These are phyloP conservation scores for Dunckerocampus dactyliophorus DNA, from an alignment of 2,113 vertebrate genomes.

Conservation along the genomic window DNA sequence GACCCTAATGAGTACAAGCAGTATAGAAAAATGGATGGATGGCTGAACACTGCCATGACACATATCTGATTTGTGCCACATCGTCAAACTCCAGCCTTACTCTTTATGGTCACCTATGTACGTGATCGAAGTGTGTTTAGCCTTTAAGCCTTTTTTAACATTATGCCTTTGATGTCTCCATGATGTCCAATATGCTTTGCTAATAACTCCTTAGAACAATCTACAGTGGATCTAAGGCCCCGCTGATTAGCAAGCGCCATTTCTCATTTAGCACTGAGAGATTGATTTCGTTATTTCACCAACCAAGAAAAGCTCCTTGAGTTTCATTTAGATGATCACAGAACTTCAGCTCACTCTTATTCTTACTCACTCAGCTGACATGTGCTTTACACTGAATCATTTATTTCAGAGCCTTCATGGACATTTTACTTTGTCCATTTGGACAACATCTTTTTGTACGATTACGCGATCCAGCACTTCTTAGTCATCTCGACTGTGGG, in stretches of 20 bases:
- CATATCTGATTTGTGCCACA: too few species aligned
- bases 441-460: background rate
- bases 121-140: background rate
- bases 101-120: background rate
- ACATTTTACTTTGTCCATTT: too few species aligned
- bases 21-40: too few species aligned
- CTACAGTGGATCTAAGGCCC: conserved; percentile 14
- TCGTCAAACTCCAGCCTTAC: background rate
- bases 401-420: background rate
- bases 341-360: background rate
- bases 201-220: conserved; percentile 22
- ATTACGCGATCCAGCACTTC: background rate
- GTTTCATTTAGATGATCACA: conserved; percentile 33
- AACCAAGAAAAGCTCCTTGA: conserved; percentile 22
- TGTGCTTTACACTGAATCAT: background rate
- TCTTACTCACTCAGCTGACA: background rate
- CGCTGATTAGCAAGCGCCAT: conserved; percentile 18
- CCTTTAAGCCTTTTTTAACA: too few species aligned
- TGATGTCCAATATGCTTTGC: conserved; percentile 3
- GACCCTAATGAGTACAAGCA: too few species aligned
- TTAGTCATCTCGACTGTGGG: background rate
- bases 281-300: conserved; percentile 28
- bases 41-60: too few species aligned
- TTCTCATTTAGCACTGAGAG: conserved; percentile 3
- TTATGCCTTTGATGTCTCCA: conserved; percentile 5